Percentiles rank a stretch among this genome's conserved stretches.
These are phyloP conservation scores for Gymnobelideus leadbeateri DNA, from an alignment of 2,113 vertebrate genomes.

Conservation along the genomic window DNA sequence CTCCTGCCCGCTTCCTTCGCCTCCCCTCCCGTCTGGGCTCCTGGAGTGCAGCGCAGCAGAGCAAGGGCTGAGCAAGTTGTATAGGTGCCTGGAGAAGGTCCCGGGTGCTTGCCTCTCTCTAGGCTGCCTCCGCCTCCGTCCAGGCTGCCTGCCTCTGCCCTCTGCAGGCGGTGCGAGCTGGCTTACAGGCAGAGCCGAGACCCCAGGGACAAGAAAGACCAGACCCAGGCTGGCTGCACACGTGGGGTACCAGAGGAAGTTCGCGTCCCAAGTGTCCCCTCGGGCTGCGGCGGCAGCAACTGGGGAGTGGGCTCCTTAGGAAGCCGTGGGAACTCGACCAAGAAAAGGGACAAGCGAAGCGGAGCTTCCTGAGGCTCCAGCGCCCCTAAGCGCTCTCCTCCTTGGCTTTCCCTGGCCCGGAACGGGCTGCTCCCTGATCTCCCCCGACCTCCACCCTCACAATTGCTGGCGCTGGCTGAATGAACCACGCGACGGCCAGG, in stretches of 20 bases:
- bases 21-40: not conserved
- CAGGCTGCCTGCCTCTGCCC: not conserved
- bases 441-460: too few species aligned
- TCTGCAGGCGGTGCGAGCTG: not conserved
- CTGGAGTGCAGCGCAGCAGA: not conserved
- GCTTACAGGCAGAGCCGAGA: not conserved
- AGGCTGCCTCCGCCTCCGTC: not conserved
- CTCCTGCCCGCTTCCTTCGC: not conserved
- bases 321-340: not conserved
- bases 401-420: not conserved
- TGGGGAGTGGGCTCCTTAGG: not conserved
- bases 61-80: not conserved
- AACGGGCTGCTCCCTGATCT: rapidly evolving
- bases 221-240: not conserved
- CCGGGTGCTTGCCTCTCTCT: not conserved
- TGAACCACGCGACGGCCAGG: not conserved
- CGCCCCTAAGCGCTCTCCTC: not conserved
- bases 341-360: not conserved
- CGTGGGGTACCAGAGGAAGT: not conserved
- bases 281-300: not conserved
- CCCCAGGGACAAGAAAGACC: not conserved
- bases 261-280: not conserved
- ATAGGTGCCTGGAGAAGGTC: not conserved
- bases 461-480: not conserved
- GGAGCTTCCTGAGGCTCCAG: not conserved